Evolutionary conservation across 2,113 vertebrate genomes (phyloP).

Genomic region (Micromys minutus): DNA sequence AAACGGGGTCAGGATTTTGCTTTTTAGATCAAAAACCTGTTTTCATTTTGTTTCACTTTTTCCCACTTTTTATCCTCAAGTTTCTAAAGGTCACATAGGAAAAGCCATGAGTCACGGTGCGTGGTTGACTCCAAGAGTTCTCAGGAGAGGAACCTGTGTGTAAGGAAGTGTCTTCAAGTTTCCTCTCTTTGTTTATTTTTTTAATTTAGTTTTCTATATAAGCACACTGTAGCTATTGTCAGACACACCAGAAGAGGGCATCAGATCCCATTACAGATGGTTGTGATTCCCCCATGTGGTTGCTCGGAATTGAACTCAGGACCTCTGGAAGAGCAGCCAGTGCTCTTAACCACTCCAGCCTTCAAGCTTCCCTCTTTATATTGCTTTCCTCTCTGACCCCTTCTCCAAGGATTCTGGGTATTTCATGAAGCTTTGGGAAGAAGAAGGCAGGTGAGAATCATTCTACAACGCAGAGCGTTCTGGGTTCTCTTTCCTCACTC

Average conservation of each 20-base stretch:
- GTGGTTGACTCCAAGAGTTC: not conserved
- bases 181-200: no score
- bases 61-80: not conserved
- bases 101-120: not conserved
- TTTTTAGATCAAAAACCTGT: not conserved
- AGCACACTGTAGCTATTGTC: no score
- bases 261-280: no score
- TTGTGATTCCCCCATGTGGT: no score
- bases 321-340: no score
- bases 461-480: not conserved
- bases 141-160: not conserved
- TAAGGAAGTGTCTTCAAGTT: not conserved
- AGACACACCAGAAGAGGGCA: no score
- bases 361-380: not conserved
- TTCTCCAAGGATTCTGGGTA: not conserved
- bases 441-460: not conserved
- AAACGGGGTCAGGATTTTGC: not conserved
- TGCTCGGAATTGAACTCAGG: no score
- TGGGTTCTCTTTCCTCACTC: not conserved
- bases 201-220: no score
- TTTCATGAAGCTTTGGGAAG: not conserved
- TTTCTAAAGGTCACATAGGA: conserved; percentile 8
- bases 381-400: not conserved
- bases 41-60: not conserved
- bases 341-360: no score